Base-by-base conservation (phyloP, 2,888 invertebrate genomes). In the Fragum fragum region DNA sequence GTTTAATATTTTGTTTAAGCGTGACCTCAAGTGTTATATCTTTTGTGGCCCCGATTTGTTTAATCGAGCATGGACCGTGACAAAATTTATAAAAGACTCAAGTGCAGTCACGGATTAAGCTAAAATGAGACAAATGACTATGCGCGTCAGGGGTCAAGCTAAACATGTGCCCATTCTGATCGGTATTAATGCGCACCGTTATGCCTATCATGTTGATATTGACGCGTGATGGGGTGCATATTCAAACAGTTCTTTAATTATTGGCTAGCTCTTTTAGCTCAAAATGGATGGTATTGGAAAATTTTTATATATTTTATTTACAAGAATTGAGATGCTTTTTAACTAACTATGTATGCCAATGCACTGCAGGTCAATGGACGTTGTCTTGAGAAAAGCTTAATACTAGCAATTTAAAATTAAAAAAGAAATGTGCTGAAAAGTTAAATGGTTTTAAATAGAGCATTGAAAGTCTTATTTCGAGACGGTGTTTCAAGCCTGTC, bases 11-110 rank as follows among this genome's bases (percentile, higher is more conserved):
- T 81, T 83, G 83, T 83, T 79, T 77, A 79, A 76, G 71, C 68
- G 70, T 66, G 72, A 76, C 47, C 63, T 83, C 72, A 63, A 86
- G 85, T 83, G 83, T 83, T 86, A 83, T 86, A 61, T 83, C 85
- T 83, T 85, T 86, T 83, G 82, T 81, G 80, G 52, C 61, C 52
- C 70, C 80, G 70, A 76, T 73, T 66, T 81, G 79, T 73, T 77
- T 70, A 86, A 81, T 86, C 85, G 81, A 47, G 61, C 72, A 55
- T 78, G 80, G 79, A 78, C 53, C 77, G 55, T 71, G 68, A 74
- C 71, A 73, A 69, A 59, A 21, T n/a, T 32, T 59, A 68, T 63
- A 74, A 70, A 76, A 66, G 66, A 66, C n/a, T 63, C 52, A 47
- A 42, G 77, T 73, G 76, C 59, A 68, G 28, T 59, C 42, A 57